These are phyloP conservation scores for Drosophila prolongata DNA, from an alignment of 2,888 invertebrate genomes.

Conservation along the genomic window DNA sequence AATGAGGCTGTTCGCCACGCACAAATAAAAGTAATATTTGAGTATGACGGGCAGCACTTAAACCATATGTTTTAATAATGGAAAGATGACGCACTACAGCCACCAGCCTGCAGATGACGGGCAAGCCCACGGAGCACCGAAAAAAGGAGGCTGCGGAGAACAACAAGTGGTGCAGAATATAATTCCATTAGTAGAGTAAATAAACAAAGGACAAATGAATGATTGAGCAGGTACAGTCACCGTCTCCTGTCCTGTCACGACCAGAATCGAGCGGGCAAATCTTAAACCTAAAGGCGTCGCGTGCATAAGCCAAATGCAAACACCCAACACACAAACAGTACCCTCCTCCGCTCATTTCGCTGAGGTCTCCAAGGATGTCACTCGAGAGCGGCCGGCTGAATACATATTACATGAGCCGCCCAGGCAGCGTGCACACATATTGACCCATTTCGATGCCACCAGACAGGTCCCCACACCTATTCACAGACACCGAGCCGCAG, in stretches of 20 bases:
- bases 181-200: constrained; percentile 83
- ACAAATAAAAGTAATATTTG: no score
- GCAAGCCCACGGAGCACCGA: constrained; percentile 4
- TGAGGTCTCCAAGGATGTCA: constrained; percentile 64
- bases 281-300: constrained; percentile 46
- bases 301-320: constrained; percentile 65
- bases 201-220: constrained; percentile 77
- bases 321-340: constrained; percentile 17
- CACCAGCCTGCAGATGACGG: constrained; percentile 4
- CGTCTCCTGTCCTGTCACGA: constrained; percentile 13
- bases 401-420: constrained; percentile 67
- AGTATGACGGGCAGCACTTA: no score
- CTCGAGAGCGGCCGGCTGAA: constrained; percentile 56
- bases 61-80: constrained; percentile 2
- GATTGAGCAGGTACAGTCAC: constrained; percentile 58
- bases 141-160: not conserved
- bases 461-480: constrained; percentile 47
- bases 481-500: constrained; percentile 1
- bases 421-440: constrained; percentile 41
- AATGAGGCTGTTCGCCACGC: no score
- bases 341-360: constrained; percentile 7
- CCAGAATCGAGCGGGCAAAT: constrained; percentile 48
- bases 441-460: constrained; percentile 66
- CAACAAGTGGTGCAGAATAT: constrained; percentile 55
- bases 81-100: constrained; percentile 44